Conservation (phyloP, 2,797 vertebrate genomes). For the Adrianichthys oophorus region DNA sequence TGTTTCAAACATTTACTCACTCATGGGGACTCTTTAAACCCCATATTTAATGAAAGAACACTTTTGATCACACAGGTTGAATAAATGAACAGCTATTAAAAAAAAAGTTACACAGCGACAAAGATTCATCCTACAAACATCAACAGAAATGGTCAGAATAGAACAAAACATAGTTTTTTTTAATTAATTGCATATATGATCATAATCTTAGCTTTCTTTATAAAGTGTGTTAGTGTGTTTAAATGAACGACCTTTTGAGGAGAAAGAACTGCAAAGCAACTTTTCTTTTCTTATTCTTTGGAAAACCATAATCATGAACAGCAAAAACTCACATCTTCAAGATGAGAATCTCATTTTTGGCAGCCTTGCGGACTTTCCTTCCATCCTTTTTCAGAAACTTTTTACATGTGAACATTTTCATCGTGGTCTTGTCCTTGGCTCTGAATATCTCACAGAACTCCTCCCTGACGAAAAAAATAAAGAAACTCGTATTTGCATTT, state of each 20-base stretch:
- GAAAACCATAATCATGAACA: neutral
- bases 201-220: too few species aligned
- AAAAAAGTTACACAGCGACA: neutral
- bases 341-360: constrained; percentile 97
- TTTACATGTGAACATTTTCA: constrained; percentile 97
- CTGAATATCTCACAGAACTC: constrained; percentile 99
- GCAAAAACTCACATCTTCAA: constrained; percentile 89
- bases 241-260: too few species aligned
- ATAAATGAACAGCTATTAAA: neutral
- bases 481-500: neutral
- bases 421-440: constrained; percentile 92
- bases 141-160: neutral
- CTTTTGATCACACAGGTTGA: constrained; percentile 5
- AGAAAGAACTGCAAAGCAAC: too few species aligned
- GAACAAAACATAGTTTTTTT: neutral
- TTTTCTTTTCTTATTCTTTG: neutral
- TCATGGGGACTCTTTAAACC: constrained; percentile 8
- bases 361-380: constrained; percentile 94
- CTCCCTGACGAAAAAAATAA: constrained; percentile 78
- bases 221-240: too few species aligned
- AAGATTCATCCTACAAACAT: too few species aligned
- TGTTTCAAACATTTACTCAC: constrained; percentile 13
- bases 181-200: neutral
- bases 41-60: neutral
- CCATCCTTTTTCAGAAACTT: constrained; percentile 97